A percentile compares a stretch with the other conserved stretches of the same genome.
Conservation (phyloP, 2,113 vertebrate species). For the Forbesichthys papilliferus region DNA sequence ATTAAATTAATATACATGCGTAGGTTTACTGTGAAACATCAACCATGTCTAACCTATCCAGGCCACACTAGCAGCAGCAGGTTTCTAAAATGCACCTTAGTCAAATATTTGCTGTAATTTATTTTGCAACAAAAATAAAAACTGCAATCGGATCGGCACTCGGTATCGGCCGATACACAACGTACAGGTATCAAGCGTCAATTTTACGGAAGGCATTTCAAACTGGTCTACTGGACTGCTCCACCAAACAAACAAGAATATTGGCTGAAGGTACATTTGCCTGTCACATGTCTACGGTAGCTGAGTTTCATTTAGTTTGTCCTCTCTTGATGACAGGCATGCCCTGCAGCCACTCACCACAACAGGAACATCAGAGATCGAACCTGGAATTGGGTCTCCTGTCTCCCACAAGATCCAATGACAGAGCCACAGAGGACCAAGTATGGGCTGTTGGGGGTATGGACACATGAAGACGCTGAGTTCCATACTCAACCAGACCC, state of each 20-base stretch:
- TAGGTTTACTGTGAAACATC: too few relatives aligned
- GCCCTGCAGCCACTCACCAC: conserved; percentile 54
- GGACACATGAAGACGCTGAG: conserved; percentile 48
- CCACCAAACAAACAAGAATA: too few relatives aligned
- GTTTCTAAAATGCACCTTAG: too few relatives aligned
- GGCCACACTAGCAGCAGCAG: too few relatives aligned
- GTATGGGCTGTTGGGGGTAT: conserved; percentile 32
- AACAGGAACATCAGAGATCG: conserved; percentile 54
- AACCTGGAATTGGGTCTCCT: conserved; percentile 56
- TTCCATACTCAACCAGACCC: conserved; percentile 52
- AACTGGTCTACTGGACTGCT: conserved; percentile 48
- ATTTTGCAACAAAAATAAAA: too few relatives aligned
- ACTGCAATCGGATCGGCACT: too few relatives aligned
- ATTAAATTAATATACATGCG: too few relatives aligned
- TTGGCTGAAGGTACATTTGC: background rate
- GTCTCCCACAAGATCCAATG: conserved; percentile 75
- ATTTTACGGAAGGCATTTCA: conserved; percentile 76
- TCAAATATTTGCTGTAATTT: too few relatives aligned
- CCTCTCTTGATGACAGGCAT: conserved; percentile 58
- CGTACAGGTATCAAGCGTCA: conserved; percentile 46
- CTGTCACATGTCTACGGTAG: background rate
- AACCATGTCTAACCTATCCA: too few relatives aligned
- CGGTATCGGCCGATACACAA: too few relatives aligned
- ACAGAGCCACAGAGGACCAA: conserved; percentile 61
- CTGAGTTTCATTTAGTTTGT: conserved; percentile 14